Evolutionary conservation across 2,797 vertebrate species (phyloP), one percentile per base, ranked within the genome.

Genomic region (Hafferia zeledoni): DNA sequence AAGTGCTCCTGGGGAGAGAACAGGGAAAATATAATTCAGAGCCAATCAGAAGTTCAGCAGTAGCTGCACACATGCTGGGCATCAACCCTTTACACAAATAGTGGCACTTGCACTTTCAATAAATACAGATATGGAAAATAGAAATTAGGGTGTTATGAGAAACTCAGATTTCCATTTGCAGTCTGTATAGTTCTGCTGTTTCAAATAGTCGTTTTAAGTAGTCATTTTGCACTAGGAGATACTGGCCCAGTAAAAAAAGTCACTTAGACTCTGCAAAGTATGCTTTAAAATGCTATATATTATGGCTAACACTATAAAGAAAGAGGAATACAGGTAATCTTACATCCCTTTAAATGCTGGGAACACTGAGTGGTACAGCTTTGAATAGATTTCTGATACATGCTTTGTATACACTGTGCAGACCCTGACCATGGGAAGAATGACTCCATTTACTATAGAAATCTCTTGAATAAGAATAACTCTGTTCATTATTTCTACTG

Each of bases 391-490:
- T 4, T 50, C 33, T 2, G 3, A 47, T 23, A 23, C 27, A 25
- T 0, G 0, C 0, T 4, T n/a, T 69, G 52, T 37, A 44, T 30
- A 56, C 28, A n/a, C 9, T 4, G 0, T n/a, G 28, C 9, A 67
- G 30, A 39, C 25, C 60, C 22, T 3, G 0, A 4, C 8, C 4
- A 0, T 28, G 52, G 14, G 44, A 85, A 65, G 2, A 39, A 7
- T 41, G 30, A 57, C 10, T 1, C 5, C 6, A 9, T 77, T 76
- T 52, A 15, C 39, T 39, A 2, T 0, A 65, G 50, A 39, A 71
- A 79, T 43, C 76, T 68, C 74, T 89, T 75, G 41, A 30, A 13
- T 8, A 15, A 67, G 13, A 70, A 64, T 20, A 78, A 17, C 4
- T 59, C 9, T 19, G 2, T 31, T 79, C 8, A 18, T 68, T 2